phyloP scores from a whole-genome alignment of 2,888 invertebrate species.

The Nemotelus nigrinus region DNA sequence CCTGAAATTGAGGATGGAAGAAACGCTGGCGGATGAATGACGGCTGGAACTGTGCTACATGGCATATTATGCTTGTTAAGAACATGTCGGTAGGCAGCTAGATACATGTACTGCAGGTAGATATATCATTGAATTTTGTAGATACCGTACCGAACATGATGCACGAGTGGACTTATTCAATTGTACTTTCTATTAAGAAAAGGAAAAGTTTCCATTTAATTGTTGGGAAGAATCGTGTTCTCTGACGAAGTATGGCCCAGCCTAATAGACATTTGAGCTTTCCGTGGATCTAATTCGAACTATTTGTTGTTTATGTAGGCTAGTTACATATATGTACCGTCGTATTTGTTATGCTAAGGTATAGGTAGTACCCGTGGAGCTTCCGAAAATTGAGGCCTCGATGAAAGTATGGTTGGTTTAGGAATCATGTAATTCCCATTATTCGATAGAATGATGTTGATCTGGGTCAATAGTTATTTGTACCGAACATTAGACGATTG shows the following conservation, averaged over 20 bases:
- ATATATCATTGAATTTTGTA: too few species aligned
- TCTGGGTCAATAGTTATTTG: too few species aligned
- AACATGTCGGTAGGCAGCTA: not conserved
- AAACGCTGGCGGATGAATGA: constrained; percentile 1
- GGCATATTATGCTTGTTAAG: not conserved
- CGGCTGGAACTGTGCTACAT: not conserved
- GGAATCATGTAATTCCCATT: too few species aligned
- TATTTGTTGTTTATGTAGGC: not conserved
- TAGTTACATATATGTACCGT: not conserved
- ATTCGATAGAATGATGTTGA: too few species aligned
- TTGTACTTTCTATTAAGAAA: constrained; percentile 18
- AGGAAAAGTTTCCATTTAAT: constrained; percentile 6
- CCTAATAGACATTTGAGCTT: not conserved
- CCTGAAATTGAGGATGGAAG: not conserved
- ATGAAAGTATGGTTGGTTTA: too few species aligned
- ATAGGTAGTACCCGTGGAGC: too few species aligned
- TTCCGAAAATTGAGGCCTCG: too few species aligned
- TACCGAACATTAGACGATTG: too few species aligned
- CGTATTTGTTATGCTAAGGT: not conserved
- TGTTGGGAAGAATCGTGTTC: not conserved
- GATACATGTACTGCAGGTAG: too few species aligned
- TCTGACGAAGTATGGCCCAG: not conserved
- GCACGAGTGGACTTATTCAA: constrained; percentile 4
- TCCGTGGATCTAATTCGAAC: not conserved
- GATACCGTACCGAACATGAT: too few species aligned